Base-by-base conservation (phyloP, 2,797 vertebrate species). In the Tapera naevia region DNA sequence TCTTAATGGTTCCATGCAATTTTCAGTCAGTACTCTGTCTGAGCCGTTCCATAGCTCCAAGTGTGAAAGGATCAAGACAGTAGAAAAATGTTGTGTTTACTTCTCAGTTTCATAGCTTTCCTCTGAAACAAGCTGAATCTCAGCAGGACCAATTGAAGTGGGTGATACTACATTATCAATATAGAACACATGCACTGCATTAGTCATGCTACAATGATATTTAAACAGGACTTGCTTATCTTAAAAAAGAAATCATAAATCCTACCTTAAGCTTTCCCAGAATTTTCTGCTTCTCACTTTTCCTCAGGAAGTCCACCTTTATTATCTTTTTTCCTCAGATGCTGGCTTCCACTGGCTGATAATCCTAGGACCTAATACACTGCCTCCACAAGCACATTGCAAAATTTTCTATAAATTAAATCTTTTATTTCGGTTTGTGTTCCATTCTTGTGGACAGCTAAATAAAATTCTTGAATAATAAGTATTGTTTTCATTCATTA, bases 271-370 rank as follows among this genome's bases (percentile, higher is more conserved):
- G 69, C 64, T 93, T 94, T 87, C 41, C 41, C 79, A 95, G 64
- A 91, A 89, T n/a, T 92, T 93, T 74, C 50, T 88, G 45, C 72
- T 88, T 88, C 64, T 80, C 88, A 65, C 45, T 89, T 92, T 92
- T 93, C 60, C 41, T 48, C 53, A 67, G 45, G 37, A 93, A 85
- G 71, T 70, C 62, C 46, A 66, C 41, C 60, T 91, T 79, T 88
- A 84, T 88, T 74, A 91, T 84, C 69, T 86, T 93, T 66, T 74
- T 60, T 76, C 62, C 62, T 90, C 83, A 88, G 73, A 70, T 86
- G 27, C 72, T 82, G 86, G 23, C 57, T 96, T 62, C 35, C 61
- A 78, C 27, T 80, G 50, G 16, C 24, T 88, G 91, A 57, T 88
- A 93, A 85, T 56, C 71, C 79, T 56, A 51, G n/a, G 21, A 82